A percentile compares a stretch with the other conserved stretches of the same genome.
Evolutionary conservation across 2,113 vertebrate species (phyloP).

Genomic region (Anarrhichthys ocellatus): DNA sequence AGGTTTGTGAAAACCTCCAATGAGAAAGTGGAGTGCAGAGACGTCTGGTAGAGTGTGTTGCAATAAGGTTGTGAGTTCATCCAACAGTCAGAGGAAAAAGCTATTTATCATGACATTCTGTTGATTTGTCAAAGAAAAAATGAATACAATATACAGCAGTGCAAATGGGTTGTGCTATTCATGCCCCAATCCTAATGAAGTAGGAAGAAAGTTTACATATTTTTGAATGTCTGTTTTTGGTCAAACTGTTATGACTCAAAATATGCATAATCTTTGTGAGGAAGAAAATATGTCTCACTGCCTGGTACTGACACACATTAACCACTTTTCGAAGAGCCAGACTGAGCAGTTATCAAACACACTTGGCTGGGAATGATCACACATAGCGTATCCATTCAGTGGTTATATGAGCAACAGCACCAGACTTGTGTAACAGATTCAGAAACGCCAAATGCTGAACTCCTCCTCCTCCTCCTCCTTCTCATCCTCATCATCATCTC

Average conservation of each 20-base stretch:
- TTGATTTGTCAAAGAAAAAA: slow-evolving; percentile 20
- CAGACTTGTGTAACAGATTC: slow-evolving; percentile 71
- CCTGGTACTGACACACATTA: not conserved
- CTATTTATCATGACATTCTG: slow-evolving; percentile 46
- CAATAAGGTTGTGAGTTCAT: slow-evolving; percentile 65
- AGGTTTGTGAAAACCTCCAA: slow-evolving; percentile 43
- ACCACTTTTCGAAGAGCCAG: not conserved
- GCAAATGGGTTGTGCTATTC: not conserved
- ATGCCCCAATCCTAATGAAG: not conserved
- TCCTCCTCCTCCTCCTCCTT: slow-evolving; percentile 75
- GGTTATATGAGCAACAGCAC: slow-evolving; percentile 69
- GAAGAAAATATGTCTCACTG: not conserved
- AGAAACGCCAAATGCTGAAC: slow-evolving; percentile 69
- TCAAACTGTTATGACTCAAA: not conserved
- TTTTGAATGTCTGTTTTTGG: not conserved
- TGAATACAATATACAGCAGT: not conserved
- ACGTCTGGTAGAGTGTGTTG: slow-evolving; percentile 43
- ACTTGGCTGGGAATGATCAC: slow-evolving; percentile 21
- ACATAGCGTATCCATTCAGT: slow-evolving; percentile 42
- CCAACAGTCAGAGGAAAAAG: slow-evolving; percentile 59
- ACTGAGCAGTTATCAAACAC: slow-evolving; percentile 43
- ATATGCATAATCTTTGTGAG: not conserved
- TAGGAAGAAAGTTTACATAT: not conserved
- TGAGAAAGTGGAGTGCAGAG: slow-evolving; percentile 48
- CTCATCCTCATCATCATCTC: slow-evolving; percentile 43